phyloP scores from a whole-genome alignment of 2,113 vertebrate species.

The Xiphophorus couchianus region DNA sequence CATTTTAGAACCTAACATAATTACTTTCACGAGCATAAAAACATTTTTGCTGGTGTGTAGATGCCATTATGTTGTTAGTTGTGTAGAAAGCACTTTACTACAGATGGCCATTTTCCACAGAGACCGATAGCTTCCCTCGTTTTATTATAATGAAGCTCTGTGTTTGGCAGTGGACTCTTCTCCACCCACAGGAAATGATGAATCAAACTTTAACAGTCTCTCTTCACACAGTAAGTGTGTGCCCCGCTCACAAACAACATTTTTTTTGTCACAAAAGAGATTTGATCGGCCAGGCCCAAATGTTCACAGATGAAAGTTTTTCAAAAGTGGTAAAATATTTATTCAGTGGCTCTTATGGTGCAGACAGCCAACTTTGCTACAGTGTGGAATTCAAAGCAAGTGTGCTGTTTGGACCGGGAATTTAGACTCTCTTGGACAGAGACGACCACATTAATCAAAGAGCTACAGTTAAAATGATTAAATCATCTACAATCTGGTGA shows the following conservation, averaged over 20 bases:
- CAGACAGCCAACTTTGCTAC: slow-evolving; percentile 15
- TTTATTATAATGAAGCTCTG: slow-evolving; percentile 37
- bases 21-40: background rate
- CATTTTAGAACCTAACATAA: background rate
- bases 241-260: slow-evolving; percentile 21
- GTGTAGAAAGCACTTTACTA: slow-evolving; percentile 10
- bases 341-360: slow-evolving; percentile 17
- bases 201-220: slow-evolving; percentile 38
- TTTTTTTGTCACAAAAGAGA: slow-evolving; percentile 21
- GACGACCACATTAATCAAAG: slow-evolving; percentile 15
- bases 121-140: slow-evolving; percentile 29
- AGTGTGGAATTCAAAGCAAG: slow-evolving; percentile 23
- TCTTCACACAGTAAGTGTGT: slow-evolving; percentile 27
- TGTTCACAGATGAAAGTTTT: slow-evolving; percentile 37
- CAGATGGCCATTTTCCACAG: slow-evolving; percentile 21
- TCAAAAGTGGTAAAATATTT: slow-evolving; percentile 24
- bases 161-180: slow-evolving; percentile 36
- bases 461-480: background rate
- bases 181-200: slow-evolving; percentile 48
- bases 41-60: background rate
- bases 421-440: slow-evolving; percentile 9
- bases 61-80: slow-evolving; percentile 13
- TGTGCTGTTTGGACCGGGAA: slow-evolving; percentile 11
- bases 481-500: background rate
- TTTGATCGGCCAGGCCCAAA: slow-evolving; percentile 31